phyloP scores from a whole-genome alignment of 1,140 invertebrate genomes.

The Magallana angulata region DNA sequence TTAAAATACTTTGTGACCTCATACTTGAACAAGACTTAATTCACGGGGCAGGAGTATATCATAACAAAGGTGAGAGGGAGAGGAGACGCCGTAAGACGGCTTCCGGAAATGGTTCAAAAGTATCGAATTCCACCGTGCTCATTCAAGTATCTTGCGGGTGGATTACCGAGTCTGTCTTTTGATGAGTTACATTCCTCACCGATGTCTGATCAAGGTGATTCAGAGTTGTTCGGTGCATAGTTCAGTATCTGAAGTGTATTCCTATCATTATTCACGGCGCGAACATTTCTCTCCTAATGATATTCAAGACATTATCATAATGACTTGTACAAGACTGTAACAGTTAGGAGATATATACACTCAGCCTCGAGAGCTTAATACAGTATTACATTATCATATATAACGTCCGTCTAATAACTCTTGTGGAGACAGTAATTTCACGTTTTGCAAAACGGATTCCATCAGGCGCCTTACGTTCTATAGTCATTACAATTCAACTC shows the following conservation, averaged over 20 bases:
- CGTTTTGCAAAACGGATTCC: neutral
- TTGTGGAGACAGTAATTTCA: neutral
- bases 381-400: neutral
- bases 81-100: neutral
- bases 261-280: neutral
- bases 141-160: slow-evolving; percentile 22
- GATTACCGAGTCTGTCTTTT: neutral
- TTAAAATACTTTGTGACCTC: neutral
- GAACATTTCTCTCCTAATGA: neutral
- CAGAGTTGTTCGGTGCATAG: neutral
- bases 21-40: neutral
- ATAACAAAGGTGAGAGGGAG: neutral
- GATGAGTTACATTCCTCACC: neutral
- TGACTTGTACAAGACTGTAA: neutral
- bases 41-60: neutral
- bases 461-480: neutral
- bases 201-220: neutral
- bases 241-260: too few relatives aligned
- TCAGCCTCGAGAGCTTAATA: neutral
- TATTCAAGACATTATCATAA: slow-evolving; percentile 19
- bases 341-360: too few relatives aligned
- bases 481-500: too few relatives aligned
- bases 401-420: neutral
- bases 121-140: slow-evolving; percentile 23
- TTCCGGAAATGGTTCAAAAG: neutral